Evolutionary conservation across 2,797 vertebrate genomes (phyloP), one percentile per base, ranked within the genome.

Genomic region (Helostoma temminkii): DNA sequence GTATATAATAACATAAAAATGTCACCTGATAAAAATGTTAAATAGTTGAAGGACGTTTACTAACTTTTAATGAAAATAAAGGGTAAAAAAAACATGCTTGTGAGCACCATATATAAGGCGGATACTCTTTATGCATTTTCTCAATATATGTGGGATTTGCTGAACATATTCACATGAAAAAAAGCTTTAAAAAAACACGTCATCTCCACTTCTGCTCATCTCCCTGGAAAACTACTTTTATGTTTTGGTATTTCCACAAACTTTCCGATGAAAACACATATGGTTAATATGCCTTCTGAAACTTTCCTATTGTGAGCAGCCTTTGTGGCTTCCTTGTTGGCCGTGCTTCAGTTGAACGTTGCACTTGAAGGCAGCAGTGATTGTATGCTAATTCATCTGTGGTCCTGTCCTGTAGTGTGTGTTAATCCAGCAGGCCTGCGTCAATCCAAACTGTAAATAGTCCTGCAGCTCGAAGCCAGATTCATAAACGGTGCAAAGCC

Each of bases 361-460:
- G 81, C 86, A 78, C 74, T 84, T 65, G 67, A 81, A 88, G 82
- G 86, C 84, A 69, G 80, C 76, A 60, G 80, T 62, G 79, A 90
- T 89, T 75, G 85, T 85, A 85, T 63, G 84, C 70, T 83, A 87
- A 91, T 87, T 90, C 78, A 80, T 89, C 86, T 84, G 72, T 43
- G 76, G 77, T 82, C 76, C 83, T 71, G 79, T 76, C 80, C 78
- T 82, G 74, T 42, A 61, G 81, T 67, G 78, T 83, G 87, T 82
- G 86, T 84, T 93, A 92, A 93, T 91, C 84, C 90, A 86, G 74
- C 82, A 69, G 80, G 71, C 84, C 87, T 74, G 82, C 74, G 49
- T 82, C 77, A 78, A 88, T 85, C 84, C 83, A 85, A 85, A 91
- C 86, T 91, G 88, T 87, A 90, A 92, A 93, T 89, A 90, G 81